Evolutionary conservation across 2,888 invertebrate genomes (phyloP).

Genomic region (Helleia helle): DNA sequence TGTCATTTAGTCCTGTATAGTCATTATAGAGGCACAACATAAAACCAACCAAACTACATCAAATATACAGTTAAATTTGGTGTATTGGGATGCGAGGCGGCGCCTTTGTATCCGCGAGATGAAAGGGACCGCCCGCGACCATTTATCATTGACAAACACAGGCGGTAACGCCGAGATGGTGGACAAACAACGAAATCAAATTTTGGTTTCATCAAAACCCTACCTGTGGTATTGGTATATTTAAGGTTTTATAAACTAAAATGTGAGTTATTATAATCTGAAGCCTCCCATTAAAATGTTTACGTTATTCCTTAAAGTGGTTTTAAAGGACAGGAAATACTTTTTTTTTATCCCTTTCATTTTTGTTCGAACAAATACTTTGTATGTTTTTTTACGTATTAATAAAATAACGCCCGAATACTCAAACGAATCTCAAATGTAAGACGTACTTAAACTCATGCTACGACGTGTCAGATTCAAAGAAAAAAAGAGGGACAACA

Average conservation of each 20-base stretch:
- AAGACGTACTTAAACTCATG: too few relatives aligned
- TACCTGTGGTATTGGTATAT: constrained; percentile 19
- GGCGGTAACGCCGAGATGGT: constrained; percentile 65
- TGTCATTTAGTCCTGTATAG: constrained; percentile 70
- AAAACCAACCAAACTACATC: constrained; percentile 28
- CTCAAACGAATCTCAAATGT: too few relatives aligned
- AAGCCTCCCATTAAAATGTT: too few relatives aligned
- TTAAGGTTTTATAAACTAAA: constrained; percentile 6
- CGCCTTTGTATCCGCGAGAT: constrained; percentile 63
- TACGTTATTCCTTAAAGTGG: too few relatives aligned
- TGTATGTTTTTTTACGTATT: too few relatives aligned
- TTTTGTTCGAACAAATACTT: too few relatives aligned
- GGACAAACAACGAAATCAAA: constrained; percentile 64
- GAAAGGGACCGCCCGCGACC: constrained; percentile 67
- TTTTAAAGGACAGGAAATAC: too few relatives aligned
- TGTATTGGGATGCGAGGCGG: constrained; percentile 33
- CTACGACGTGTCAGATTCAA: too few relatives aligned
- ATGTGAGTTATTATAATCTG: too few relatives aligned
- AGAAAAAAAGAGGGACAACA: too few relatives aligned
- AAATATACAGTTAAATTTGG: constrained; percentile 30
- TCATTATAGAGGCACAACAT: constrained; percentile 48
- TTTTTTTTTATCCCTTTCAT: too few relatives aligned
- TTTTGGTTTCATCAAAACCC: constrained; percentile 36
- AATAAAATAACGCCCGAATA: too few relatives aligned
- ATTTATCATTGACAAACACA: constrained; percentile 74